These are phyloP conservation scores for Notolepis coatsorum DNA, from an alignment of 2,797 vertebrate species.

Conservation along the genomic window DNA sequence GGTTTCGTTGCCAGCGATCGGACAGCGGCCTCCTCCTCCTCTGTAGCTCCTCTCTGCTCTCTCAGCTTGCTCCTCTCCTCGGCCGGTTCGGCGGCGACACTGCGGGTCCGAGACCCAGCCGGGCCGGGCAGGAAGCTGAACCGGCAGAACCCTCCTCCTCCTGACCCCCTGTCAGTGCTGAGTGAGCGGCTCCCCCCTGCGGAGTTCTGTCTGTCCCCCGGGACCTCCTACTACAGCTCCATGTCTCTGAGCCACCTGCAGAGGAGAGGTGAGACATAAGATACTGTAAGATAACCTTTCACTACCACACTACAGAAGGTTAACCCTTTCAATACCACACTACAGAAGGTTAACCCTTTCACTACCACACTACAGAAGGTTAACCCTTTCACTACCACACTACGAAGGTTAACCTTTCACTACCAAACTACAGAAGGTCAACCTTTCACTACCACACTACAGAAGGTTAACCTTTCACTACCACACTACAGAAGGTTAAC, in stretches of 20 bases:
- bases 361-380: no score
- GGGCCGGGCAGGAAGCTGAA: constrained; percentile 64
- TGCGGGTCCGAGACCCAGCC: constrained; percentile 28
- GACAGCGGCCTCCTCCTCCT: constrained; percentile 56
- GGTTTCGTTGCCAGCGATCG: constrained; percentile 43
- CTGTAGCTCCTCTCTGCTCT: constrained; percentile 61
- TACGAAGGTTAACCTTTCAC: no score
- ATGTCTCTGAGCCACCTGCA: constrained; percentile 92
- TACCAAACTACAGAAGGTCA: no score
- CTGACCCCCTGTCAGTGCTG: constrained; percentile 87
- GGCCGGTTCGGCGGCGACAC: constrained; percentile 64
- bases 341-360: no score
- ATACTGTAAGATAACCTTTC: constrained; percentile 1
- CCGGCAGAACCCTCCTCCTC: constrained; percentile 62
- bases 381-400: no score
- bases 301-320: no score
- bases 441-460: no score
- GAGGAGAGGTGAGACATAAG: constrained; percentile 86
- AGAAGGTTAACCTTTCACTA: no score
- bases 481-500: no score
- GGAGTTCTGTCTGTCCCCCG: constrained; percentile 92
- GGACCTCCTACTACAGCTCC: constrained; percentile 87
- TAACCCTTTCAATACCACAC: no score
- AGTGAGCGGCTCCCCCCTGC: constrained; percentile 85
- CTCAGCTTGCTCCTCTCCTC: constrained; percentile 62